Evolutionary conservation across 2,113 vertebrate genomes (phyloP), one percentile per base, ranked within the genome.

Genomic region (Scalopus aquaticus): DNA sequence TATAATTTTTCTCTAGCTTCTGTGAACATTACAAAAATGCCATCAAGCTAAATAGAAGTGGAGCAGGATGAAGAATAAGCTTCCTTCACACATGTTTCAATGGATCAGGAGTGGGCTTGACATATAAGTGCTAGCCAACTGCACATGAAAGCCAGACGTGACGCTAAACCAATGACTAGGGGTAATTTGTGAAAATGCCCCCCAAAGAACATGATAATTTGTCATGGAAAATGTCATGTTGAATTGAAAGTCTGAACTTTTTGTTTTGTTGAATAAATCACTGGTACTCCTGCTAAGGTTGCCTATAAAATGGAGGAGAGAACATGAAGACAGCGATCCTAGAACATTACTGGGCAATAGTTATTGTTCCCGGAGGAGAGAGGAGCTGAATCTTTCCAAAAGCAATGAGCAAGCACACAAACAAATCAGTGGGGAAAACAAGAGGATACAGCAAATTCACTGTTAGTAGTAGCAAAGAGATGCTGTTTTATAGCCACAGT

Each of bases 21-120:
- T 78, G 12, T 91, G 94, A 83, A 92, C 46, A 96, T 65, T 88
- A 54, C 51, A 86, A 80, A 94, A 97, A 94, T 97, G 96, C 87
- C 91, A 92, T 88, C 92, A 94, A 82, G 56, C 56, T 94, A 67
- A 60, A 78, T 96, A 83, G 67, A 93, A 96, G 60, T 64, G 85
- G 90, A 88, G 60, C 94, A 97, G 96, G 94, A 91, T 97, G 81
- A 95, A 65, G 60, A 95, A 95, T 97, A 93, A 69, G 46, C 70
- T 94, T 93, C 42, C 86, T 82, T 95, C 82, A 91, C 95, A 94
- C 80, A 82, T 95, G 12, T 96, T 96, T 87, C 93, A 97, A 91
- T 83, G 77, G n/a, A 81, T 65, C 67, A 97, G 91, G 94, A 97
- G 37, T 96, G 0, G 79, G 76, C 83, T 95, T 91, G 26, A 81